These are phyloP conservation scores for Ceriagrion tenellum DNA, from an alignment of 2,888 invertebrate genomes.

Conservation along the genomic window DNA sequence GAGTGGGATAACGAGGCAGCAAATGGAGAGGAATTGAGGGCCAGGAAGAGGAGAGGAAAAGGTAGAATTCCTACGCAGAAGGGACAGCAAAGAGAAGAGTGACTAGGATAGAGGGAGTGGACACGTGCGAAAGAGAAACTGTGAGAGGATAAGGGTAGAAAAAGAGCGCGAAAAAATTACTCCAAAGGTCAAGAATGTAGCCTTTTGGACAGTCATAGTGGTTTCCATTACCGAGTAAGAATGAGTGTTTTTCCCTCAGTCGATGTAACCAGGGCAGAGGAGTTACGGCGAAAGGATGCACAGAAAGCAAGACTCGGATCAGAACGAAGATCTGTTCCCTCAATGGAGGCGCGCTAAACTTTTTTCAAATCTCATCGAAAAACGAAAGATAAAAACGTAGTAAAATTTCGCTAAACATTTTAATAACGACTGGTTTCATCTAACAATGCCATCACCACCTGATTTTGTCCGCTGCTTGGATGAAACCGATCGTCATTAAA, in stretches of 20 bases:
- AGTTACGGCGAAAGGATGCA: background rate
- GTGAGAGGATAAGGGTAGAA: background rate
- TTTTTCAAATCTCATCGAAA: too few relatives aligned
- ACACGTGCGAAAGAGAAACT: background rate
- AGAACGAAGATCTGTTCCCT: too few relatives aligned
- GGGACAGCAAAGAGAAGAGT: background rate
- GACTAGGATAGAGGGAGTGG: background rate
- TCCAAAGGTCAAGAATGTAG: background rate
- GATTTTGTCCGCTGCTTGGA: too few relatives aligned
- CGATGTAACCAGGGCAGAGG: background rate
- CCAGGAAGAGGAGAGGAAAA: background rate
- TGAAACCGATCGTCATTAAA: too few relatives aligned
- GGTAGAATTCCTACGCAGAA: background rate
- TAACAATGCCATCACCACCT: too few relatives aligned
- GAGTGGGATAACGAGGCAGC: background rate
- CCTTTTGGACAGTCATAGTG: background rate
- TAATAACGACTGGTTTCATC: too few relatives aligned
- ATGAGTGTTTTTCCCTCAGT: background rate
- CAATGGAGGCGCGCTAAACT: too few relatives aligned
- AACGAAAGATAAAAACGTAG: too few relatives aligned
- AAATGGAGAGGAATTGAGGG: background rate
- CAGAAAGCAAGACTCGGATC: too few relatives aligned
- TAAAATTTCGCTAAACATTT: too few relatives aligned
- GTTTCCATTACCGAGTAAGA: background rate
- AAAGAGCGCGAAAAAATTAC: background rate